Percentiles rank a stretch among this genome's conserved stretches.
Evolutionary conservation across 2,888 invertebrate species (phyloP).

Genomic region (Luperina nickerlii): DNA sequence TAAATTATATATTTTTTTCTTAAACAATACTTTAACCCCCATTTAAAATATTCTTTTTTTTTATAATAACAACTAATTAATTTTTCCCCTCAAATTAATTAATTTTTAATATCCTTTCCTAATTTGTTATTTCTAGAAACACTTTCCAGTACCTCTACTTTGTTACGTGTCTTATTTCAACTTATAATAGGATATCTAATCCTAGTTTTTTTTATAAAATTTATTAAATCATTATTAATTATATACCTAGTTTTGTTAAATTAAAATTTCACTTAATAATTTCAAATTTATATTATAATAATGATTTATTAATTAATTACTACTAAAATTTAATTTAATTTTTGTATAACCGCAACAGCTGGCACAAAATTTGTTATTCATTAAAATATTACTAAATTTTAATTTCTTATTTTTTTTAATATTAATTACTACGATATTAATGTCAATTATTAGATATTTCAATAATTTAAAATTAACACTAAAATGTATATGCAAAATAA

Average conservation of each 20-base stretch:
- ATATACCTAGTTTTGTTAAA: slow-evolving; percentile 80
- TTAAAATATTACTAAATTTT: slow-evolving; percentile 91
- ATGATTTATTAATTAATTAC: slow-evolving; percentile 78
- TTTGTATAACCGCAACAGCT: slow-evolving; percentile 93
- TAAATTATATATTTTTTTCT: slow-evolving; percentile 89
- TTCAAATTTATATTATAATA: slow-evolving; percentile 78
- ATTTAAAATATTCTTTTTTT: slow-evolving; percentile 82
- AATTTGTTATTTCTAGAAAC: slow-evolving; percentile 92
- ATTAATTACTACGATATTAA: slow-evolving; percentile 82
- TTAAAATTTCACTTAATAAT: slow-evolving; percentile 91
- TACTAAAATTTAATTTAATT: slow-evolving; percentile 90
- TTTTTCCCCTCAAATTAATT: slow-evolving; percentile 81
- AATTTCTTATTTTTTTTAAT: slow-evolving; percentile 91
- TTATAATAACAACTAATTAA: slow-evolving; percentile 80
- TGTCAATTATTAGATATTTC: slow-evolving; percentile 78
- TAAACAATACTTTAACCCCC: slow-evolving; percentile 86
- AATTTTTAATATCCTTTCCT: slow-evolving; percentile 89
- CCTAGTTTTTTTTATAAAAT: slow-evolving; percentile 90
- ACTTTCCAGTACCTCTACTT: slow-evolving; percentile 94
- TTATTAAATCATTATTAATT: slow-evolving; percentile 80
- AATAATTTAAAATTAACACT: slow-evolving; percentile 81
- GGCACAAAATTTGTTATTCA: slow-evolving; percentile 92
- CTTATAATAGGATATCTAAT: slow-evolving; percentile 93
- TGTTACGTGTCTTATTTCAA: slow-evolving; percentile 95
- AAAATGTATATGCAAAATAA: slow-evolving; percentile 91